Evolutionary conservation across 2,797 vertebrate genomes (phyloP).

Genomic region (Notolepis coatsorum): DNA sequence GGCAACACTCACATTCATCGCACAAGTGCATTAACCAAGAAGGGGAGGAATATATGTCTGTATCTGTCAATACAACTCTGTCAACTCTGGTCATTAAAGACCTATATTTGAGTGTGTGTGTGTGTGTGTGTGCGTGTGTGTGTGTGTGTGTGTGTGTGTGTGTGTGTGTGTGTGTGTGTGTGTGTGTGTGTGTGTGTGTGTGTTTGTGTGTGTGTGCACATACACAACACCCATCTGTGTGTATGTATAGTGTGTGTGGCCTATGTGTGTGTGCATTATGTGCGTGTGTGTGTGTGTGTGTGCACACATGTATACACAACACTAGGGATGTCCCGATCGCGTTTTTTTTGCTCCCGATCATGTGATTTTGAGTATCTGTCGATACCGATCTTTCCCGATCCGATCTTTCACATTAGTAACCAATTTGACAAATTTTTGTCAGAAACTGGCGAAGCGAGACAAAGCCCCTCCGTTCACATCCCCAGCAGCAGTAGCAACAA

Average conservation of each 20-base stretch:
- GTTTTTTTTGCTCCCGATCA: too few relatives aligned
- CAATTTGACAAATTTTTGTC: too few relatives aligned
- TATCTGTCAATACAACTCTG: conserved; percentile 1
- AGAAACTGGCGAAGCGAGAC: too few relatives aligned
- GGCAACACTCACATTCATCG: conserved; percentile 16
- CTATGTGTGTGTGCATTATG: not conserved
- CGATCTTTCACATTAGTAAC: too few relatives aligned
- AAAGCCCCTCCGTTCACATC: too few relatives aligned
- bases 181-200: conserved; percentile 2
- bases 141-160: conserved; percentile 22
- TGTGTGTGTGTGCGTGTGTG: conserved; percentile 8
- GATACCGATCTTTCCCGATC: too few relatives aligned
- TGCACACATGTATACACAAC: not conserved
- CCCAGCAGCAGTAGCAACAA: too few relatives aligned
- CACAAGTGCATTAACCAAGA: conserved; percentile 20
- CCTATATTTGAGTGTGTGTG: not conserved
- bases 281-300: not conserved
- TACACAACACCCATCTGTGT: too few relatives aligned
- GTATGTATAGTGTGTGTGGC: not conserved
- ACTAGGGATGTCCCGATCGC: too few relatives aligned
- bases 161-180: not conserved
- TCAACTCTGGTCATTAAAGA: conserved; percentile 7
- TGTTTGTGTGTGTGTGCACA: not conserved
- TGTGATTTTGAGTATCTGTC: too few relatives aligned
- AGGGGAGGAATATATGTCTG: conserved; percentile 4